phyloP scores from a whole-genome alignment of 2,797 vertebrate genomes.

The Cygnus olor region DNA sequence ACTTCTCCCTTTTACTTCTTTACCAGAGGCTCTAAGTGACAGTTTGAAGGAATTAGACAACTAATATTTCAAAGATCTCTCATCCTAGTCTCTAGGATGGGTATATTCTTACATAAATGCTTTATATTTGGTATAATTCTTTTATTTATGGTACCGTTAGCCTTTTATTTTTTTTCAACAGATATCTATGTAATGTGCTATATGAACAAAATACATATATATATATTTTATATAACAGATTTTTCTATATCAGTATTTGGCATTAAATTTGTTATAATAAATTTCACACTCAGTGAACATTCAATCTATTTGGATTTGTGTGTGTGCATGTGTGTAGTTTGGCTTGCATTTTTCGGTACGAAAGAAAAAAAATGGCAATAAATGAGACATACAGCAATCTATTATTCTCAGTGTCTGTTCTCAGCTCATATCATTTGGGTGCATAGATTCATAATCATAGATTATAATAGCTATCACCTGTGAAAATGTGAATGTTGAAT shows the following conservation, averaged over 20 bases:
- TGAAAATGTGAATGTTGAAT: constrained; percentile 76
- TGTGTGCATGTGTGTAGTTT: constrained; percentile 10
- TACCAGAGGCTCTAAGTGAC: constrained; percentile 63
- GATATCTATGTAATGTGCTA: background rate
- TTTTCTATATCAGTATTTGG: constrained; percentile 23
- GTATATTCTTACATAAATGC: constrained; percentile 23
- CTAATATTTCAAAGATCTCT: constrained; percentile 30
- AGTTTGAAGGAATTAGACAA: constrained; percentile 65
- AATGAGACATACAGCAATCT: constrained; percentile 74
- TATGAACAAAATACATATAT: constrained; percentile 39
- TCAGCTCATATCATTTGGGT: constrained; percentile 65
- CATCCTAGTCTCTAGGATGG: constrained; percentile 41
- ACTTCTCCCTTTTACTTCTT: constrained; percentile 63
- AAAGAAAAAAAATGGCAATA: constrained; percentile 70
- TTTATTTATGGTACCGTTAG: background rate
- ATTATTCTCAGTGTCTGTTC: constrained; percentile 67
- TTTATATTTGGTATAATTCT: background rate
- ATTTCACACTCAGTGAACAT: constrained; percentile 72
- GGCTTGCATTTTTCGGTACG: constrained; percentile 56
- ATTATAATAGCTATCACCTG: constrained; percentile 76
- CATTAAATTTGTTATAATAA: constrained; percentile 59
- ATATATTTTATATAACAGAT: background rate
- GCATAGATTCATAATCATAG: constrained; percentile 75
- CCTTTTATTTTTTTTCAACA: background rate
- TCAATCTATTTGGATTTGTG: constrained; percentile 63